phyloP scores from a whole-genome alignment of 2,113 vertebrate species.

The Heloderma charlesbogerti region DNA sequence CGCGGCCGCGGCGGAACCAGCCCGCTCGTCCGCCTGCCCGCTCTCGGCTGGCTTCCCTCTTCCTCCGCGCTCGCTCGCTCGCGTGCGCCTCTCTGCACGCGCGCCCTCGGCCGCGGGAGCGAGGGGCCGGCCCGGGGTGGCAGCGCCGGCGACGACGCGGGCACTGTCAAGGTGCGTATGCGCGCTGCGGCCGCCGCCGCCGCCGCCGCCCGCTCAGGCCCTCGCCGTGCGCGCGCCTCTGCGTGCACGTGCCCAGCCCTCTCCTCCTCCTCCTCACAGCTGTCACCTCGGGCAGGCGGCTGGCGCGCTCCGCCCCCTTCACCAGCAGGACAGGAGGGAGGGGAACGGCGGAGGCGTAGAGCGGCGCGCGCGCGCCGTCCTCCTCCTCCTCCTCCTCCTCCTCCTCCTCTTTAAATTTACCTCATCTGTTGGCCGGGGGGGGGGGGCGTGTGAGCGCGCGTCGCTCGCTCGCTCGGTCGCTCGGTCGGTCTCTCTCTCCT shows the following conservation, averaged over 20 bases:
- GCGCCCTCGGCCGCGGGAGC: neutral
- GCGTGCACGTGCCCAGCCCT: neutral
- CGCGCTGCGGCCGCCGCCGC: neutral
- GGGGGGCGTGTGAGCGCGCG: neutral
- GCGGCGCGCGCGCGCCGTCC: neutral
- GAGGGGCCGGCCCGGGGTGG: neutral
- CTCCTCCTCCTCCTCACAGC: neutral
- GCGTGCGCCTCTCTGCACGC: neutral
- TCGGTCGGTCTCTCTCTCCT: accelerated
- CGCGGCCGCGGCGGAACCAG: slow-evolving; percentile 23
- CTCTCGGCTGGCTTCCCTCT: neutral
- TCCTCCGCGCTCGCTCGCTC: neutral
- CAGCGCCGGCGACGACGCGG: neutral
- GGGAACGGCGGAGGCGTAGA: neutral
- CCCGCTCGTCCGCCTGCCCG: neutral
- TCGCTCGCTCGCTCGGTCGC: neutral
- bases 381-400: too few species aligned
- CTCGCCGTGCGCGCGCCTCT: neutral
- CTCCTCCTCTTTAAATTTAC: neutral
- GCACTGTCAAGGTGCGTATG: neutral
- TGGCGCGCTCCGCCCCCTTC: neutral
- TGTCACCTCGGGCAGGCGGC: neutral
- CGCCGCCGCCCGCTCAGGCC: neutral
- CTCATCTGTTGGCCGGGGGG: neutral
- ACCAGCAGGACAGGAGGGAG: neutral